A percentile compares a stretch with the other conserved stretches of the same genome.
Conservation (phyloP, 1,140 invertebrate species). For the Watersipora subatra region DNA sequence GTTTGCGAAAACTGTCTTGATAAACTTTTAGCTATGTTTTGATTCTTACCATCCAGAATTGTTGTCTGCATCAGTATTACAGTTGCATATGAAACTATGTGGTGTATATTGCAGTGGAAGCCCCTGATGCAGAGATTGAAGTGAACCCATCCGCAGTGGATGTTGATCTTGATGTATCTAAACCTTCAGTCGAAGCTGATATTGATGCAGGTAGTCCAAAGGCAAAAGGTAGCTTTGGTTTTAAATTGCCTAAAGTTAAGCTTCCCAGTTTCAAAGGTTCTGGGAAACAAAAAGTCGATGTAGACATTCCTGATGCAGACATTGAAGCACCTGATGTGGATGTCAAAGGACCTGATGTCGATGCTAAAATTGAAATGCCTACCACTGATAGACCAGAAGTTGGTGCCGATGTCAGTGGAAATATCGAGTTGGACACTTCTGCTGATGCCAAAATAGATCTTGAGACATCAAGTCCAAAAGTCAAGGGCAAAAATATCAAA, state of each 20-base stretch:
- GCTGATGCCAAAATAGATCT: background rate
- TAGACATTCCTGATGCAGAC: background rate
- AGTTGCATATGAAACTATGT: no score
- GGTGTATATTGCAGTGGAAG: no score
- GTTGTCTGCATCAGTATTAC: no score
- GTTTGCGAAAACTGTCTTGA: no score
- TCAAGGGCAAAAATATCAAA: no score
- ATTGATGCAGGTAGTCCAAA: background rate
- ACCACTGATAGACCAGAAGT: background rate
- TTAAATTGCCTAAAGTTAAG: background rate
- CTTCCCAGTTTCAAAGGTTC: background rate
- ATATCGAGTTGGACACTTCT: no score
- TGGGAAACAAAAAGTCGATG: background rate
- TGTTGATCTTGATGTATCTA: background rate
- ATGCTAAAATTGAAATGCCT: background rate
- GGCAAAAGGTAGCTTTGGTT: background rate
- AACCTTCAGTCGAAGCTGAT: background rate
- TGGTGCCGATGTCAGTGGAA: background rate
- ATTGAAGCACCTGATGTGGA: background rate
- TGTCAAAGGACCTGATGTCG: background rate
- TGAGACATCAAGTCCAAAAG: no score
- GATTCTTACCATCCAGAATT: no score
- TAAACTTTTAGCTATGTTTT: no score
- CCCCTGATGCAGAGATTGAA: no score
- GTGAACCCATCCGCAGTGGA: no score